A percentile compares a stretch with the other conserved stretches of the same genome.
Conservation (phyloP, 2,888 invertebrate genomes). For the Stenodema calcarata region DNA sequence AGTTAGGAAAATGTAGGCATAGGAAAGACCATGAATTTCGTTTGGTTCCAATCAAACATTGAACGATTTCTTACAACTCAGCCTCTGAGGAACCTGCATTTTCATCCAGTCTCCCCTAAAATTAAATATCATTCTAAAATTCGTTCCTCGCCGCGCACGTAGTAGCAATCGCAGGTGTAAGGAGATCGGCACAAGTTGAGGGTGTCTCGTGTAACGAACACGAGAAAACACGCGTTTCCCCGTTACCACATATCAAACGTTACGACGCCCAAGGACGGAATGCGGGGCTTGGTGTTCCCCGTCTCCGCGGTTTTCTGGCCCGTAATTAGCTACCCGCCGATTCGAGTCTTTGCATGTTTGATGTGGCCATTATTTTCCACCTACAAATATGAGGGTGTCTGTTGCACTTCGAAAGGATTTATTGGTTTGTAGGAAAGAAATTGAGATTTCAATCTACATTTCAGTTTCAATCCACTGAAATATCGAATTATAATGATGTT, state of each 20-base stretch:
- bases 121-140: not conserved
- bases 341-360: not conserved
- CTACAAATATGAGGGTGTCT: not conserved
- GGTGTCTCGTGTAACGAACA: not conserved
- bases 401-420: no score
- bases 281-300: not conserved
- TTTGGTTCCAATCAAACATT: no score
- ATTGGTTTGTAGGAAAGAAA: no score
- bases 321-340: not conserved
- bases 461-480: no score
- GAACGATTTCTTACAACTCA: no score
- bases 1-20: no score
- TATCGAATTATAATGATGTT: no score
- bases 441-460: no score
- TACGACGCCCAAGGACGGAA: conserved; percentile 15
- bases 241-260: conserved; percentile 6
- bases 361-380: not conserved
- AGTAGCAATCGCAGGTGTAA: not conserved
- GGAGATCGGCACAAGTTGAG: not conserved
- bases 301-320: not conserved
- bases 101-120: not conserved
- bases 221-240: not conserved
- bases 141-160: not conserved
- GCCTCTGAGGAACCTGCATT: no score
- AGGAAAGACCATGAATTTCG: no score